Percentiles rank a stretch among this genome's conserved stretches.
Conservation (phyloP, 2,888 invertebrate species). For the Scrobipalpa costella region DNA sequence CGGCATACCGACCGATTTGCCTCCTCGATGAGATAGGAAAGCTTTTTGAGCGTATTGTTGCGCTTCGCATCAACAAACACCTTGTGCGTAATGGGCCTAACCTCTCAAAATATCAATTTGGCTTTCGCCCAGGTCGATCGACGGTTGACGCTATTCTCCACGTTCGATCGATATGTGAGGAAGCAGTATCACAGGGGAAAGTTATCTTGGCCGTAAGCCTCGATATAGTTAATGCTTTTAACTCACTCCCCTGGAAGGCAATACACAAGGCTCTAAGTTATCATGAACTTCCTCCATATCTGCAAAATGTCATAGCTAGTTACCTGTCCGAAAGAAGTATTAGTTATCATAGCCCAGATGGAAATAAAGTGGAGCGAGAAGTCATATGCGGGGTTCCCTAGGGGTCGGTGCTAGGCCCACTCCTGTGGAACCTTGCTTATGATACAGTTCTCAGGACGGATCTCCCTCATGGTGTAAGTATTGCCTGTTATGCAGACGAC, state of each 20-base stretch:
- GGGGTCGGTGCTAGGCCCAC: slow-evolving; percentile 7
- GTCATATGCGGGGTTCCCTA: not conserved
- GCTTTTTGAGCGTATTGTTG: too few relatives aligned
- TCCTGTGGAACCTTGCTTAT: slow-evolving; percentile 5
- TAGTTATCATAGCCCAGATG: not conserved
- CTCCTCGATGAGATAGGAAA: slow-evolving; percentile 36
- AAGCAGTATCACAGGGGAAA: slow-evolving; percentile 23
- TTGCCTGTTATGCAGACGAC: too few relatives aligned
- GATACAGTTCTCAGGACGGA: not conserved
- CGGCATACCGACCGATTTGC: slow-evolving; percentile 33
- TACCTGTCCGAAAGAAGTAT: slow-evolving; percentile 13
- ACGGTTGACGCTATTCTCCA: slow-evolving; percentile 18
- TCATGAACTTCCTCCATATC: slow-evolving; percentile 12
- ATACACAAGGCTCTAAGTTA: slow-evolving; percentile 32
- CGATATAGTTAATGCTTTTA: too few relatives aligned
- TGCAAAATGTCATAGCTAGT: not conserved
- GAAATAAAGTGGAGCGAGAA: too few relatives aligned
- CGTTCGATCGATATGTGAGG: slow-evolving; percentile 1
- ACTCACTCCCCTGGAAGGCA: too few relatives aligned
- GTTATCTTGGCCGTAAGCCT: too few relatives aligned
- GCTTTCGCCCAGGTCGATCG: slow-evolving; percentile 20
- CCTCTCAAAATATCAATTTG: slow-evolving; percentile 25
- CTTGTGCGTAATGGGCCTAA: slow-evolving; percentile 24
- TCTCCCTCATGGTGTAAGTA: too few relatives aligned
- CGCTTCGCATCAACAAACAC: too few relatives aligned